phyloP scores from a whole-genome alignment of 2,888 invertebrate genomes.

The Stratiomys singularior region DNA sequence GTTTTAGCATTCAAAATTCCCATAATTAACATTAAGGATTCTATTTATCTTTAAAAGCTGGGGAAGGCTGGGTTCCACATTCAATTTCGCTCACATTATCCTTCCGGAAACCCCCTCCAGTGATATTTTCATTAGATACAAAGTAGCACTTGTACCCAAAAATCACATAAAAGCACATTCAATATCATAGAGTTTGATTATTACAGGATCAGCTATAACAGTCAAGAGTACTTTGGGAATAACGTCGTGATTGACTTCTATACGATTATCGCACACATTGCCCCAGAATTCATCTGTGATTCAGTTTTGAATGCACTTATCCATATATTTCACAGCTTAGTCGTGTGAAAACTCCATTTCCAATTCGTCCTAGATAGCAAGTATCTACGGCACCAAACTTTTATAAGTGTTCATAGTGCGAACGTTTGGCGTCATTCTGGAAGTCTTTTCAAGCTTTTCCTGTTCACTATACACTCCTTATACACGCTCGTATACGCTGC shows the following conservation, averaged over 20 bases:
- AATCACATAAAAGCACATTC: background rate
- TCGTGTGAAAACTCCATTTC: slow-evolving; percentile 11
- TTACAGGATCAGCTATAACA: background rate
- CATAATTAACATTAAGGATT: no score
- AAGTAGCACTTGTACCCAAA: background rate
- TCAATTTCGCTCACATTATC: no score
- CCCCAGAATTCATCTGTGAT: background rate
- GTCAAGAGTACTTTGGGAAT: background rate
- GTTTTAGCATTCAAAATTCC: no score
- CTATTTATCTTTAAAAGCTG: no score
- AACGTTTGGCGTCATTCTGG: background rate
- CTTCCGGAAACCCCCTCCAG: no score
- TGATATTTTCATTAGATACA: background rate
- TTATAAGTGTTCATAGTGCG: background rate
- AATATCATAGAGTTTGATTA: background rate
- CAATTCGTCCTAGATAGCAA: background rate
- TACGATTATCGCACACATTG: background rate
- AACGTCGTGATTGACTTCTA: background rate
- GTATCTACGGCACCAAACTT: background rate
- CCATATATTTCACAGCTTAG: background rate
- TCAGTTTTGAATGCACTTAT: background rate
- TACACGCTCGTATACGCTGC: background rate
- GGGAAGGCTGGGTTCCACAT: no score
- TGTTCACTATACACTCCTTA: background rate
- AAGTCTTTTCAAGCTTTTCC: background rate